A percentile compares a stretch with the other conserved stretches of the same genome.
Conservation (phyloP, 2,888 invertebrate species). For the Torymus tubicola region DNA sequence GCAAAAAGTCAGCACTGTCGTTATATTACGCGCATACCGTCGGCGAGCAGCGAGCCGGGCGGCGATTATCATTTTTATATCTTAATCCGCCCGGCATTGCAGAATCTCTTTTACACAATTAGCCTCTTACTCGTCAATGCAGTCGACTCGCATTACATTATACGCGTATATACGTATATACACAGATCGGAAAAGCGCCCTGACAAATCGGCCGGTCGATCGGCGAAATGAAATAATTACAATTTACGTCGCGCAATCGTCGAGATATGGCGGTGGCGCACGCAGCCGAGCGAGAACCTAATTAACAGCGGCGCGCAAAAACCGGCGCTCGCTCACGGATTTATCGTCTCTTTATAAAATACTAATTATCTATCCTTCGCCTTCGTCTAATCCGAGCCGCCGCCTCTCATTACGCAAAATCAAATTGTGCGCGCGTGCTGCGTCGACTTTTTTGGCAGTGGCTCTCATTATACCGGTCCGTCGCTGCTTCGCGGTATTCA, state of each 20-base stretch:
- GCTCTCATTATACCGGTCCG: background rate
- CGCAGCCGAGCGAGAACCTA: constrained; percentile 31
- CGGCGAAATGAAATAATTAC: constrained; percentile 61
- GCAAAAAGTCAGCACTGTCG: too few species aligned
- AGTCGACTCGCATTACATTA: background rate
- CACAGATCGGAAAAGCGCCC: constrained; percentile 7
- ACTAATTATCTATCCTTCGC: constrained; percentile 41
- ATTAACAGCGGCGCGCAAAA: constrained; percentile 39
- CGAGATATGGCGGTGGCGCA: background rate
- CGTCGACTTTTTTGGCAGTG: background rate
- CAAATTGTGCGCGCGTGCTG: constrained; percentile 26
- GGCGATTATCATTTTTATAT: too few species aligned
- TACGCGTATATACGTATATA: background rate
- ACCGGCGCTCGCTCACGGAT: constrained; percentile 24
- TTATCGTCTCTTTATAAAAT: constrained; percentile 25
- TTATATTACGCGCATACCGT: too few species aligned
- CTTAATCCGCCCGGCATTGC: background rate
- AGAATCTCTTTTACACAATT: background rate
- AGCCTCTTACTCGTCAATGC: too few species aligned
- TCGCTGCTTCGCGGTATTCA: background rate
- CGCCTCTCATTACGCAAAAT: constrained; percentile 30
- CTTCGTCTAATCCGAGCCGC: background rate
- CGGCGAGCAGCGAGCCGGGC: too few species aligned
- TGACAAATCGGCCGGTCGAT: constrained; percentile 61
- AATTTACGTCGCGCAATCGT: constrained; percentile 56